These are phyloP conservation scores for Encarsia formosa DNA, from an alignment of 2,888 invertebrate genomes.

Conservation along the genomic window DNA sequence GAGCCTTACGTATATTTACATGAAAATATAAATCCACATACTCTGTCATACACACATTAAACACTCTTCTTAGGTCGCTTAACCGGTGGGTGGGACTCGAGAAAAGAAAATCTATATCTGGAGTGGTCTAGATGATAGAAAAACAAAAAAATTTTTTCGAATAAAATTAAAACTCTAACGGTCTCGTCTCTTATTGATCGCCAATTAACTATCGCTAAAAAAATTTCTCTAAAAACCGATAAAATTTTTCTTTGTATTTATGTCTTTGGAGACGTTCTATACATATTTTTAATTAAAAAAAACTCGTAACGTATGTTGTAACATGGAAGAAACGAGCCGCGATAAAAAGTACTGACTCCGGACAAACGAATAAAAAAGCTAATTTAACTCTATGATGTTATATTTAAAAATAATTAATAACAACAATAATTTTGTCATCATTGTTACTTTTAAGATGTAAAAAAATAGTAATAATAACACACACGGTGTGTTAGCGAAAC, in stretches of 20 bases:
- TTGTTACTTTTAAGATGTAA: too few relatives aligned
- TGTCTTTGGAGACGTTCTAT: slow-evolving; percentile 27
- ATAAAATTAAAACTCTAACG: slow-evolving; percentile 24
- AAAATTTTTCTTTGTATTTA: slow-evolving; percentile 23
- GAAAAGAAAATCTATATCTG: slow-evolving; percentile 20
- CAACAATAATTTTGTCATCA: too few relatives aligned
- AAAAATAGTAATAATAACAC: too few relatives aligned
- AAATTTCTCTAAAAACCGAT: slow-evolving; percentile 12
- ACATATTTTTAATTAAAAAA: slow-evolving; percentile 2
- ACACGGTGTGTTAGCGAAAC: too few relatives aligned
- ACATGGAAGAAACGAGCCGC: slow-evolving; percentile 22
- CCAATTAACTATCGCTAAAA: slow-evolving; percentile 10
- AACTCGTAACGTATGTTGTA: neutral
- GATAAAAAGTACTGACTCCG: slow-evolving; percentile 24
- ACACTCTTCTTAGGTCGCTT: slow-evolving; percentile 25
- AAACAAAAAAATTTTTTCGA: slow-evolving; percentile 28
- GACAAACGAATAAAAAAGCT: slow-evolving; percentile 10
- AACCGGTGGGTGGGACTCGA: slow-evolving; percentile 28
- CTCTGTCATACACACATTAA: slow-evolving; percentile 15
- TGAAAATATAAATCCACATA: slow-evolving; percentile 20
- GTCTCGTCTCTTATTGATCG: slow-evolving; percentile 19
- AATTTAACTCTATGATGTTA: too few relatives aligned
- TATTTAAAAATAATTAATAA: too few relatives aligned
- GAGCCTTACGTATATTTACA: slow-evolving; percentile 25
- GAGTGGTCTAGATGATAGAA: slow-evolving; percentile 6